phyloP scores from a whole-genome alignment of 2,888 invertebrate species.

The Dasypogon diadema region DNA sequence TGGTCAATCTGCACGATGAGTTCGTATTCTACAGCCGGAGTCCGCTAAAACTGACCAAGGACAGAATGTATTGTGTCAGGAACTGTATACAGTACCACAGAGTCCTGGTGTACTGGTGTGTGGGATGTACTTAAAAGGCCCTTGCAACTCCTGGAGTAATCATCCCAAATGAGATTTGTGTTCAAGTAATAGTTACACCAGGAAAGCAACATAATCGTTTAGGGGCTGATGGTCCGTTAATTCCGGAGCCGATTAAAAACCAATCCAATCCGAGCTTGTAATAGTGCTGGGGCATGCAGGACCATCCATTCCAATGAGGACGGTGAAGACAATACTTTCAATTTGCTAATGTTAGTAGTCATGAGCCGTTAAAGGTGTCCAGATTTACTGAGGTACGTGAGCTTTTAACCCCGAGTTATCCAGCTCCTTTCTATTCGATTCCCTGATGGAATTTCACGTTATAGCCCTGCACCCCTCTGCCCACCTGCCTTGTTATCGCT shows the following conservation, averaged over 20 bases:
- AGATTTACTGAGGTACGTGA: constrained; percentile 42
- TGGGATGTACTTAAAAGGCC: constrained; percentile 29
- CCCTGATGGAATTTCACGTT: not conserved
- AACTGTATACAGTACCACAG: not conserved
- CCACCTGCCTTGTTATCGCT: constrained; percentile 4
- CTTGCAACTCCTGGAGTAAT: constrained; percentile 17
- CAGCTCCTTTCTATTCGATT: not conserved
- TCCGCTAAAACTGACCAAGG: constrained; percentile 32
- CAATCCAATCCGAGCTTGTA: constrained; percentile 52
- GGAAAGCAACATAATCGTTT: constrained; percentile 52
- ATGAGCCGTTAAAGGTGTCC: constrained; percentile 38
- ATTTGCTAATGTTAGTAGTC: constrained; percentile 53
- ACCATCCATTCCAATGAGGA: constrained; percentile 26
- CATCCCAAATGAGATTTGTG: constrained; percentile 52
- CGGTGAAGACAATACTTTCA: constrained; percentile 48
- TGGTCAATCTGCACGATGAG: constrained; percentile 52
- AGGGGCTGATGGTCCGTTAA: constrained; percentile 55
- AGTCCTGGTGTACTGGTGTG: too few relatives aligned
- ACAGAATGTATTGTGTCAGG: not conserved
- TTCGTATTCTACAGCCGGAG: constrained; percentile 1
- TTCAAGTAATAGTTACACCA: constrained; percentile 22
- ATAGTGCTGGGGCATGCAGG: constrained; percentile 10
- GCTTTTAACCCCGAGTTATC: constrained; percentile 21
- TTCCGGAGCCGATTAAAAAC: constrained; percentile 56
- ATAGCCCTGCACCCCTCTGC: too few relatives aligned